A percentile compares a stretch with the other conserved stretches of the same genome.
These are phyloP conservation scores for Nylanderia fulva DNA, from an alignment of 1,140 invertebrate species.

Conservation along the genomic window DNA sequence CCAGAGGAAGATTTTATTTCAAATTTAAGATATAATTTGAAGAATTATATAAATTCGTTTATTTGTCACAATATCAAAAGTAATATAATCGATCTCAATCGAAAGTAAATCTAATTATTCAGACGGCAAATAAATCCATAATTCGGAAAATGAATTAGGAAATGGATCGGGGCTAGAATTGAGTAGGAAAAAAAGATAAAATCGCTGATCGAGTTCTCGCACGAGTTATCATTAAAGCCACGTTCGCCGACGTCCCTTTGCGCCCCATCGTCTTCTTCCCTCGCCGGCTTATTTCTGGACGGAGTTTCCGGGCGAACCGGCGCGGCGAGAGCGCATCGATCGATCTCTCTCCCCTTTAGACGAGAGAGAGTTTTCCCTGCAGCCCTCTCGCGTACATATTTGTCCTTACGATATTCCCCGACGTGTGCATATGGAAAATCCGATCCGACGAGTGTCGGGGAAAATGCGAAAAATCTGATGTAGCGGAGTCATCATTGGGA, in stretches of 20 bases:
- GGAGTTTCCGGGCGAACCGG: constrained; percentile 46
- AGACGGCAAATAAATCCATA: no score
- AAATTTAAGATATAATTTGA: background rate
- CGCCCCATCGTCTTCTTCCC: constrained; percentile 8
- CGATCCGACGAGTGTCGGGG: constrained; percentile 29
- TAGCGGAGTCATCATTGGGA: constrained; percentile 11
- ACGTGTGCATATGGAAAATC: constrained; percentile 43
- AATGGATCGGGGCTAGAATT: background rate
- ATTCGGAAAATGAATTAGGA: background rate
- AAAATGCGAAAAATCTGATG: constrained; percentile 22
- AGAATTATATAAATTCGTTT: background rate
- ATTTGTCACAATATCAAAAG: background rate
- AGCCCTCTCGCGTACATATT: constrained; percentile 23
- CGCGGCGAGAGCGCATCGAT: constrained; percentile 52
- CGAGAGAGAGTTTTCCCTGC: constrained; percentile 20
- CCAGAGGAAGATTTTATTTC: background rate
- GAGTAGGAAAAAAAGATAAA: background rate
- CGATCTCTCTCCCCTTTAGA: constrained; percentile 50
- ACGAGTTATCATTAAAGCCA: constrained; percentile 15
- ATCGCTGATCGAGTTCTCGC: constrained; percentile 55
- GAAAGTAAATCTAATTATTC: constrained; percentile 36
- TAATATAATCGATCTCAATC: background rate
- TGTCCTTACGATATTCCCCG: constrained; percentile 32
- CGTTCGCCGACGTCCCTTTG: background rate
- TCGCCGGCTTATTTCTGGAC: constrained; percentile 59